Evolutionary conservation across 2,113 vertebrate species (phyloP).

Genomic region (Nesoenas mayeri): DNA sequence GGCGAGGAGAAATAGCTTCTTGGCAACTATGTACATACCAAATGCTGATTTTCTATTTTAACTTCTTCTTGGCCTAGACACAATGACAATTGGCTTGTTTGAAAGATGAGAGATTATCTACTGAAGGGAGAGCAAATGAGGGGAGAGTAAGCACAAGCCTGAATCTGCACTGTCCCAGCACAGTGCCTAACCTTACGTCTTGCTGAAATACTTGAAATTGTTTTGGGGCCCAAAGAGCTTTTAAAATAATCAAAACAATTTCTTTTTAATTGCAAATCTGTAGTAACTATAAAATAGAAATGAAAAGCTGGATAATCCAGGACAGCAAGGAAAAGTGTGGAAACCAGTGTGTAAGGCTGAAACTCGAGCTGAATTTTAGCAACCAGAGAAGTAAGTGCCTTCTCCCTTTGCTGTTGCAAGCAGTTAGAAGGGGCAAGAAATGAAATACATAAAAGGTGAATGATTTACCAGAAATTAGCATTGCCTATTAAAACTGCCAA

Average conservation of each 20-base stretch:
- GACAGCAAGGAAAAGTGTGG: not conserved
- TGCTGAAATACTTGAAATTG: not conserved
- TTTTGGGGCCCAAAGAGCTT: not conserved
- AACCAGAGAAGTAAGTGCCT: not conserved
- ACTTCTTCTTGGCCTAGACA: not conserved
- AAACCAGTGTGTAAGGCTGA: not conserved
- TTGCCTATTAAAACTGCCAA: not conserved
- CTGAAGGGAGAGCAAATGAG: not conserved
- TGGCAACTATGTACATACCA: constrained; percentile 2
- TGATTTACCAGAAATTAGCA: not conserved
- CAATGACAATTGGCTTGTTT: constrained; percentile 15
- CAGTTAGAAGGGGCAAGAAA: not conserved
- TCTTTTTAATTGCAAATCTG: not conserved
- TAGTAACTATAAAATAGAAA: not conserved
- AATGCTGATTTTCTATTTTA: constrained; percentile 63
- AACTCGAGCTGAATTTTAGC: not conserved
- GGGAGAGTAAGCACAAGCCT: not conserved
- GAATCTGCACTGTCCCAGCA: not conserved
- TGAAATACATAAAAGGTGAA: not conserved
- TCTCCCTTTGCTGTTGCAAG: not conserved
- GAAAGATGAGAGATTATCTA: not conserved
- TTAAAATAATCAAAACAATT: not conserved
- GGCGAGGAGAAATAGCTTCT: not conserved
- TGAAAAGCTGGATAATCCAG: not conserved
- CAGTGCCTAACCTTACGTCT: not conserved